Evolutionary conservation across 2,888 invertebrate species (phyloP).

Genomic region (Amphipyra berbera): DNA sequence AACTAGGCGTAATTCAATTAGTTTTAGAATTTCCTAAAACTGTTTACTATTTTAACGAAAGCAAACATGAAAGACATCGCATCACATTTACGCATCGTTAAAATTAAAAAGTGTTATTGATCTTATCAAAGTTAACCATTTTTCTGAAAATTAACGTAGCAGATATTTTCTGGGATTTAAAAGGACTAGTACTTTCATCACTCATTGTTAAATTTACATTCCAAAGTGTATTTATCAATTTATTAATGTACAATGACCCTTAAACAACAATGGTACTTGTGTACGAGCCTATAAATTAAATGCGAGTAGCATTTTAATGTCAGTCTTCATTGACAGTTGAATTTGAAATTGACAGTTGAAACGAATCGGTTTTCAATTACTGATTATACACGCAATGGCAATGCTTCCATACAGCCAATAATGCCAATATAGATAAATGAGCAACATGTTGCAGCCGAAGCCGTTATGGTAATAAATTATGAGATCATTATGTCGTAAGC

Average conservation of each 20-base stretch:
- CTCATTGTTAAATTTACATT: too few species aligned
- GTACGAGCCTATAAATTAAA: background rate
- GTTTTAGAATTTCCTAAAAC: conserved; percentile 10
- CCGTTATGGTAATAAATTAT: conserved; percentile 43
- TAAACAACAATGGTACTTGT: background rate
- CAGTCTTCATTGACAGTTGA: conserved; percentile 36
- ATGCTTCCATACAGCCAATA: conserved; percentile 32
- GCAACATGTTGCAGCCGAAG: conserved; percentile 14
- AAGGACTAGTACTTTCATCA: too few species aligned
- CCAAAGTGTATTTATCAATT: too few species aligned
- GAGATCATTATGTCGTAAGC: conserved; percentile 46
- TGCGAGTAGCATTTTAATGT: conserved; percentile 16
- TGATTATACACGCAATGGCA: conserved; percentile 34
- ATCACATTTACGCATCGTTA: background rate
- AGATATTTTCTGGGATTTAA: background rate
- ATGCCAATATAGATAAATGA: conserved; percentile 52
- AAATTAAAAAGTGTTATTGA: background rate
- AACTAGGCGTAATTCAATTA: conserved; percentile 28
- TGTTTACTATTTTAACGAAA: conserved; percentile 2
- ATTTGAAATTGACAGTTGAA: conserved; percentile 44
- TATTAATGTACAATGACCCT: background rate
- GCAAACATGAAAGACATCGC: conserved; percentile 9
- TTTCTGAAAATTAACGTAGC: background rate
- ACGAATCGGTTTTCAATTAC: conserved; percentile 48
- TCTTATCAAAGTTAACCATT: background rate